These are phyloP conservation scores for Acromyrmex charruanus DNA, from an alignment of 1,140 invertebrate genomes.

Conservation along the genomic window DNA sequence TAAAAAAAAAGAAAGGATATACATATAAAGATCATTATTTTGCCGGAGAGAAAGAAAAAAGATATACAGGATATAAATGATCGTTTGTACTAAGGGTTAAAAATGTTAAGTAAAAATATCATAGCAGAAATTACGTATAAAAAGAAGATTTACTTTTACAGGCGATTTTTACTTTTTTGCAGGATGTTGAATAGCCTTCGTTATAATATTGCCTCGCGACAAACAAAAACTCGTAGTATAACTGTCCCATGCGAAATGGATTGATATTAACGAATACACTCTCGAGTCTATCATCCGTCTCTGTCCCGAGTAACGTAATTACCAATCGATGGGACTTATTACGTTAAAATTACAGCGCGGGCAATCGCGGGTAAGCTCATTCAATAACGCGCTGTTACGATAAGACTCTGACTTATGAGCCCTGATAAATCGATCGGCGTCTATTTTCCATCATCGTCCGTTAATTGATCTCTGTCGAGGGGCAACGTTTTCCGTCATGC, in stretches of 20 bases:
- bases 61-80: no score
- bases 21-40: no score
- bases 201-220: background rate
- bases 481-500: conserved; percentile 41
- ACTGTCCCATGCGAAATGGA: conserved; percentile 21
- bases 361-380: conserved; percentile 45
- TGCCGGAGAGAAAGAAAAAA: no score
- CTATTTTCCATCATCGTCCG: conserved; percentile 57
- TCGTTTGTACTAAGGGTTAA: no score
- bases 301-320: conserved; percentile 55
- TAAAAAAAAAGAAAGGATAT: no score
- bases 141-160: no score
- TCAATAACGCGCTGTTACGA: conserved; percentile 57
- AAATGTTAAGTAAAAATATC: background rate
- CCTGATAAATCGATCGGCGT: conserved; percentile 57
- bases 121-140: no score
- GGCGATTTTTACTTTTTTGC: background rate
- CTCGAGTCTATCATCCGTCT: conserved; percentile 22
- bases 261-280: conserved; percentile 42
- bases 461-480: conserved; percentile 57
- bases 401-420: conserved; percentile 48
- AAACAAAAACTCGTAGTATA: background rate
- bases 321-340: conserved; percentile 48
- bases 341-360: conserved; percentile 57
- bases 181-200: background rate